Base-by-base conservation (phyloP, 2,113 vertebrate genomes). In the Cryptotis parvus region DNA sequence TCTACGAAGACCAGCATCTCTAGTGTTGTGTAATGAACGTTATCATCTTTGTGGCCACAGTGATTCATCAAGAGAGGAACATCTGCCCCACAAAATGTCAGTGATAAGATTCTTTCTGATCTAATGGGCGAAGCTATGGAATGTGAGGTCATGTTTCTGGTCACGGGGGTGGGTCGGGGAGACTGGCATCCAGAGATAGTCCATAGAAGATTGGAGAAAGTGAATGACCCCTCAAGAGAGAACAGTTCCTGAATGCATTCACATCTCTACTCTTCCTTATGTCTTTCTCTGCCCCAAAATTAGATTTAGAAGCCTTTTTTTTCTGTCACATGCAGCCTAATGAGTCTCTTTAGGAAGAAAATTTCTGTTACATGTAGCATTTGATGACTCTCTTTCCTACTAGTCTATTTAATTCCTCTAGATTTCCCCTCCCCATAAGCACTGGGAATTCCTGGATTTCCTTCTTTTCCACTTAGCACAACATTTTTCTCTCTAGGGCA, bases 341-440 rank as follows among this genome's bases (percentile, higher is more conserved):
- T 72, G 24, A 83, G 10, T 76, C 35, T 76, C 3, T 55, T 49
- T 12, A 14, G 45, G 80, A 74, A 93, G 39, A 92, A 92, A 76
- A 76, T 37, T 76, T 58, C 10, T n/a, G n/a, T n/a, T n/a, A n/a
- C n/a, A n/a, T n/a, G n/a, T n/a, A 78, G 11, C 33, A 61, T 86
- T 83, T 74, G 43, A 77, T 63, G 31, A 43, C 33, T 84, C 91
- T 89, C 31, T 31, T 83, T 85, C 9, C 27, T 24, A 1, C 31
- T n/a, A 49, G n/a, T 4, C 18, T 31, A 41, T 12, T 31, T 82
- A n/a, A n/a, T 89, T 75, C 31, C 39, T 83, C n/a, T 37, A 78
- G 43, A 55, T 8, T 1, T 12, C 14, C 0, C 27, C 49, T 10
- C 3, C 15, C 29, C 10, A n/a, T 68, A 10, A 41, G 5, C 22